Conservation (phyloP, 2,113 vertebrate genomes). For the Mastomys natalensis region DNA sequence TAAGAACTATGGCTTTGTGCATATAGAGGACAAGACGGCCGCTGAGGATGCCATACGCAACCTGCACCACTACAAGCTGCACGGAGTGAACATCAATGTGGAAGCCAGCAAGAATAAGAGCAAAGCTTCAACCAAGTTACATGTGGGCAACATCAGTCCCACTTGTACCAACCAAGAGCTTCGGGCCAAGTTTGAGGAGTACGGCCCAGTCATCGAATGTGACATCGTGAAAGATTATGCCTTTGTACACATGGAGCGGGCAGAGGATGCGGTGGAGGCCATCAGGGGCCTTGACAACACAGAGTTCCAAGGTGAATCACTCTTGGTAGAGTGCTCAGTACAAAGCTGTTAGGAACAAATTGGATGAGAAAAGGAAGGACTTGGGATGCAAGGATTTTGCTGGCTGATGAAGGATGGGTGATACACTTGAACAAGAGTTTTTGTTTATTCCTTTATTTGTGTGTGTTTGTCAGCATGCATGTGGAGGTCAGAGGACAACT, state of each 20-base stretch:
- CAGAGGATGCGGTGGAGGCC: constrained; percentile 97
- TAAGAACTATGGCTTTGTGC: constrained; percentile 97
- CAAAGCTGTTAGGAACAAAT: constrained; percentile 29
- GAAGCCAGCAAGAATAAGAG: constrained; percentile 94
- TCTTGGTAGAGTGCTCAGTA: constrained; percentile 46
- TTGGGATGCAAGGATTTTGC: background rate
- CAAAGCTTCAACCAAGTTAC: constrained; percentile 95
- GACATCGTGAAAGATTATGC: constrained; percentile 98
- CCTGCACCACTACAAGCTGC: constrained; percentile 97
- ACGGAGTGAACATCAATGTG: constrained; percentile 96
- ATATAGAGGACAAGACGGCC: constrained; percentile 93
- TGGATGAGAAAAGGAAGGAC: constrained; percentile 24
- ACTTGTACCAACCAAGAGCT: constrained; percentile 95
- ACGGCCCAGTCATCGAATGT: constrained; percentile 94
- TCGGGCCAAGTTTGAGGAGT: constrained; percentile 95
- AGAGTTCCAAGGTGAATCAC: constrained; percentile 96
- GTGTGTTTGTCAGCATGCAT: background rate
- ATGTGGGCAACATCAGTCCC: constrained; percentile 94
- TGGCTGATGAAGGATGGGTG: constrained; percentile 12
- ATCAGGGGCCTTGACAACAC: constrained; percentile 96
- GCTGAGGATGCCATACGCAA: constrained; percentile 96
- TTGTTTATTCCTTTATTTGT: background rate
- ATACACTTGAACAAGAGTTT: background rate
- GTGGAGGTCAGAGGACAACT: background rate
- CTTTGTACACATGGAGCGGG: constrained; percentile 98